These are phyloP conservation scores for Beris morrisii DNA, from an alignment of 2,888 invertebrate species.

Conservation along the genomic window DNA sequence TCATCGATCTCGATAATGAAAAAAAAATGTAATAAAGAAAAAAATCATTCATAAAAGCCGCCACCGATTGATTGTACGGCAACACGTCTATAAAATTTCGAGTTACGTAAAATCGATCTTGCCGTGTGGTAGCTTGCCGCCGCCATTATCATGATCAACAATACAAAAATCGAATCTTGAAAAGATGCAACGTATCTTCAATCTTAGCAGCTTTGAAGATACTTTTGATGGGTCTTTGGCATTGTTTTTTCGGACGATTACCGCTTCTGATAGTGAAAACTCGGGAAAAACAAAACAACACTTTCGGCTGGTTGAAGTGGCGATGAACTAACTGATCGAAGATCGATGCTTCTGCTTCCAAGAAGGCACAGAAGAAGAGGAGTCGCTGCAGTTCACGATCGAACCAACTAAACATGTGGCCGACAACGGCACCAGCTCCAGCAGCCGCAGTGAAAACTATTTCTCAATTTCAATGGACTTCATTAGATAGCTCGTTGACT, in stretches of 20 bases:
- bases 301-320: background rate
- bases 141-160: no score
- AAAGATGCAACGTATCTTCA: no score
- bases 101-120: no score
- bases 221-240: background rate
- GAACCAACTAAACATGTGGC: background rate
- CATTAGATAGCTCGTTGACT: no score
- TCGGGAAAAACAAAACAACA: slow-evolving; percentile 1
- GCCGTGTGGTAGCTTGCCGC: no score
- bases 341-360: background rate
- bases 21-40: no score
- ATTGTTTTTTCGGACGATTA: background rate
- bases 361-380: background rate
- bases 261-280: slow-evolving; percentile 13
- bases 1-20: no score
- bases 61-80: no score
- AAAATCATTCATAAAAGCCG: no score
- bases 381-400: background rate
- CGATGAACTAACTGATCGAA: slow-evolving; percentile 3
- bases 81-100: no score
- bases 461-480: no score
- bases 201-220: background rate
- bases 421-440: background rate
- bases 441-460: background rate
- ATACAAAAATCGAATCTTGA: no score